Evolutionary conservation across 2,113 vertebrate species (phyloP).

Genomic region (Antennarius striatus): DNA sequence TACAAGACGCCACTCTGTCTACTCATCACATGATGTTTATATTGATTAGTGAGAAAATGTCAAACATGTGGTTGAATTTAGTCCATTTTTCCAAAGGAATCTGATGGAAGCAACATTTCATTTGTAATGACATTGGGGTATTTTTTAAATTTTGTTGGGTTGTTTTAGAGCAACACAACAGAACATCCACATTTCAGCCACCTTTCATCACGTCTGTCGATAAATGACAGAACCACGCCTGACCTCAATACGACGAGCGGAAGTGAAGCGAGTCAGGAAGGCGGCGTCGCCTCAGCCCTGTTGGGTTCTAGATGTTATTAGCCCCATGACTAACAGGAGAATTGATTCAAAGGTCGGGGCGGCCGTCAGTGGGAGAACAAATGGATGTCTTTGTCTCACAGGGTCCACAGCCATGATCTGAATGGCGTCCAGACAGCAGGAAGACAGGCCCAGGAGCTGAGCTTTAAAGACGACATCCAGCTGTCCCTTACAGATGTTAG

Average conservation of each 20-base stretch:
- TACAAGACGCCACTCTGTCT: neutral
- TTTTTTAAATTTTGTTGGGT: too few relatives aligned
- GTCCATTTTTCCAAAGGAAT: neutral
- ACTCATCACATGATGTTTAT: slow-evolving; percentile 1
- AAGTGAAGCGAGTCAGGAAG: slow-evolving; percentile 14
- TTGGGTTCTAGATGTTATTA: slow-evolving; percentile 46
- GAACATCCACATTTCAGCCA: too few relatives aligned
- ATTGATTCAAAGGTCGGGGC: slow-evolving; percentile 41
- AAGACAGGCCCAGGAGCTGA: slow-evolving; percentile 49
- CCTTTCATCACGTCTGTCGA: too few relatives aligned
- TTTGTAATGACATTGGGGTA: too few relatives aligned
- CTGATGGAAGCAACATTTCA: neutral
- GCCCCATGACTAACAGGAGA: slow-evolving; percentile 32
- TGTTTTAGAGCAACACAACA: too few relatives aligned
- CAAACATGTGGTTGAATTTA: neutral
- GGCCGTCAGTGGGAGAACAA: slow-evolving; percentile 35
- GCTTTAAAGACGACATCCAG: slow-evolving; percentile 59
- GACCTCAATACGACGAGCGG: slow-evolving; percentile 28
- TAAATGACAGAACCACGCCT: slow-evolving; percentile 14
- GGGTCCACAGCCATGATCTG: slow-evolving; percentile 51
- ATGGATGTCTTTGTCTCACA: slow-evolving; percentile 56
- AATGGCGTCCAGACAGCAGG: slow-evolving; percentile 63
- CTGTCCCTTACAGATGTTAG: slow-evolving; percentile 60
- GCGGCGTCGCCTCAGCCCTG: neutral
- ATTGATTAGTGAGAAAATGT: neutral